Evolutionary conservation across 2,888 invertebrate genomes (phyloP).

Genomic region (Epicampocera succincta): DNA sequence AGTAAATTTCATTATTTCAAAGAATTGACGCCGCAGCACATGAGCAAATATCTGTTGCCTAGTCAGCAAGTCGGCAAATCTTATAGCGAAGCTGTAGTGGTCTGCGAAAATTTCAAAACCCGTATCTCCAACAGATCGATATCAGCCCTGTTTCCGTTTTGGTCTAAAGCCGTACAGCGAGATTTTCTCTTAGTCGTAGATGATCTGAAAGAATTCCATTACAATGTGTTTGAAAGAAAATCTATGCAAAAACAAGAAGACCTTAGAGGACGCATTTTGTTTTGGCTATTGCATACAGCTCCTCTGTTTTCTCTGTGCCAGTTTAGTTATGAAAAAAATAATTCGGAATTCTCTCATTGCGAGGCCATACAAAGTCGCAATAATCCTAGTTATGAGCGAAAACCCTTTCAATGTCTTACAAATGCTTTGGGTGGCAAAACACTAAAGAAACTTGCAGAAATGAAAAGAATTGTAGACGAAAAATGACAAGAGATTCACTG

Average conservation of each 20-base stretch:
- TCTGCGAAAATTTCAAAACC: slow-evolving; percentile 49
- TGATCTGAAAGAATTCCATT: slow-evolving; percentile 67
- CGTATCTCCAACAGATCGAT: slow-evolving; percentile 30
- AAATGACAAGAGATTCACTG: neutral
- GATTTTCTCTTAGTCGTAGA: slow-evolving; percentile 59
- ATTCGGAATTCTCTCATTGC: slow-evolving; percentile 51
- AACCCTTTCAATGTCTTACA: slow-evolving; percentile 44
- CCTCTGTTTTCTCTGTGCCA: slow-evolving; percentile 52
- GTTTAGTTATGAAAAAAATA: slow-evolving; percentile 33
- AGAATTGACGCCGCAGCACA: slow-evolving; percentile 50
- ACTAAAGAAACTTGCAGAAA: slow-evolving; percentile 18
- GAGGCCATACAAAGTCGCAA: slow-evolving; percentile 12
- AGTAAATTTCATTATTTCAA: slow-evolving; percentile 65
- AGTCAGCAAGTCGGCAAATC: slow-evolving; percentile 43
- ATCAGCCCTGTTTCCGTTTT: slow-evolving; percentile 36
- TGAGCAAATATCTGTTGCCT: slow-evolving; percentile 62
- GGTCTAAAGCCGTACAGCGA: slow-evolving; percentile 22
- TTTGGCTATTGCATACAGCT: slow-evolving; percentile 41
- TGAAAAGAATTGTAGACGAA: slow-evolving; percentile 16
- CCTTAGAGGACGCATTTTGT: slow-evolving; percentile 52
- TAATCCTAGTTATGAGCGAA: slow-evolving; percentile 49
- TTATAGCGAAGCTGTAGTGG: slow-evolving; percentile 47
- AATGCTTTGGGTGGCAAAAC: slow-evolving; percentile 35
- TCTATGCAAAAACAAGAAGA: slow-evolving; percentile 15
- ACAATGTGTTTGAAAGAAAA: slow-evolving; percentile 13